A percentile compares a stretch with the other conserved stretches of the same genome.
Conservation (phyloP, 1,140 invertebrate genomes). For the Drosophila tristis region DNA sequence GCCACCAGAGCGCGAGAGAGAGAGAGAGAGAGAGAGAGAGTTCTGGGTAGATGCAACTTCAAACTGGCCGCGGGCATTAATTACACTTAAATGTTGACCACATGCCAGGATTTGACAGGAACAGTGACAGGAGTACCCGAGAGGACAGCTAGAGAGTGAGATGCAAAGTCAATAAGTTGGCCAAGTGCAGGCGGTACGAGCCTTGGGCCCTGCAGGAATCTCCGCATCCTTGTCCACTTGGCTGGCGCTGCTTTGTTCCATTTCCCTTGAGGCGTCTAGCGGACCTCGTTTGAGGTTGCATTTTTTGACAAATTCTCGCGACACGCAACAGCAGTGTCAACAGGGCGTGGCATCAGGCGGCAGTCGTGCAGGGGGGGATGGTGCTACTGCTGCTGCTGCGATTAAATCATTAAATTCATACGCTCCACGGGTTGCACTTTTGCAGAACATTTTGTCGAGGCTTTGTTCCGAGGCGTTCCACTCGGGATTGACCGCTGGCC, state of each 20-base stretch:
- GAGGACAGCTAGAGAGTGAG: not conserved
- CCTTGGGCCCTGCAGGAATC: conserved; percentile 20
- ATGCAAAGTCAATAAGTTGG: conserved; percentile 65
- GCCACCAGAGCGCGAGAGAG: not conserved
- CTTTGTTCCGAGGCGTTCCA: conserved; percentile 50
- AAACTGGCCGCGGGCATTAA: conserved; percentile 72
- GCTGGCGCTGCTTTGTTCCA: conserved; percentile 33
- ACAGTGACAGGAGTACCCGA: not conserved
- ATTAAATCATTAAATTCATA: conserved; percentile 83
- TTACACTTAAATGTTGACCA: conserved; percentile 83
- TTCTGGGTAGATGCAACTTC: conserved; percentile 47
- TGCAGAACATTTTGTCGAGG: conserved; percentile 38
- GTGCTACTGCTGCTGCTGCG: conserved; percentile 39
- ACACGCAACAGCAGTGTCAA: conserved; percentile 79
- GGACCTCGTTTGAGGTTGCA: conserved; percentile 42
- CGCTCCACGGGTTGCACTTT: conserved; percentile 75
- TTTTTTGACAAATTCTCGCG: conserved; percentile 79
- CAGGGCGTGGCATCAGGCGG: conserved; percentile 54
- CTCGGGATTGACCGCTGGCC: conserved; percentile 61
- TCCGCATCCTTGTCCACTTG: conserved; percentile 51
- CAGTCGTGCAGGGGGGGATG: not conserved
- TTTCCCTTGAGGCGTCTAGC: conserved; percentile 63
- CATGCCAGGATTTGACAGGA: conserved; percentile 77
- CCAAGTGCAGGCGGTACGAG: conserved; percentile 57
- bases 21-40: not conserved